These are phyloP conservation scores for Charina bottae DNA, from an alignment of 2,113 vertebrate genomes.

Conservation along the genomic window DNA sequence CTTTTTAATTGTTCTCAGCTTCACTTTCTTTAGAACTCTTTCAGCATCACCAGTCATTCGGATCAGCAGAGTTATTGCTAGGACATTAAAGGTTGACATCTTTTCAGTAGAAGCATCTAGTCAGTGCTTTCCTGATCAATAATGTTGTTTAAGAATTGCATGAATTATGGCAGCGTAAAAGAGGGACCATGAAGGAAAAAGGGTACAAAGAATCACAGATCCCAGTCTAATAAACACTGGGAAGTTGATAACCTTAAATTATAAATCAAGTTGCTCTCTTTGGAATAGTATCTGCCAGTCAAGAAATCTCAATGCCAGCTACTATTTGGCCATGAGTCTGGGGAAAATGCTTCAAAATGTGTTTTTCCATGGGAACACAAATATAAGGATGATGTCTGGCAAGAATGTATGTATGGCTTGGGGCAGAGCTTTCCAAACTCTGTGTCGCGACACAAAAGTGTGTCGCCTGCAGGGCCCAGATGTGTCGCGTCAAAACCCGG, in stretches of 20 bases:
- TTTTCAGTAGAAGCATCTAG: not conserved
- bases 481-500: too few relatives aligned
- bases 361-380: not conserved
- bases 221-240: not conserved
- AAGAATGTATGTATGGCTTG: not conserved
- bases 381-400: not conserved
- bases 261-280: not conserved
- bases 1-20: not conserved
- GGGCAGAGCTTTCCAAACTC: too few relatives aligned
- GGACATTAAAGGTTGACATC: too few relatives aligned
- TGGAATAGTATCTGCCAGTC: not conserved
- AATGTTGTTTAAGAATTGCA: not conserved
- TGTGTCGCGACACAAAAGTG: too few relatives aligned
- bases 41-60: not conserved
- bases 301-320: not conserved
- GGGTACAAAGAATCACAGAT: not conserved
- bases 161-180: not conserved
- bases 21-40: not conserved
- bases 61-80: not conserved
- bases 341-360: not conserved
- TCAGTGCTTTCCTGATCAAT: not conserved
- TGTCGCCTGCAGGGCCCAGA: too few relatives aligned
- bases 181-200: not conserved
- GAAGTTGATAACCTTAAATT: not conserved
- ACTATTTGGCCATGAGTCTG: not conserved